Conservation (phyloP, 2,888 invertebrate genomes). For the Zelleria hepariella region DNA sequence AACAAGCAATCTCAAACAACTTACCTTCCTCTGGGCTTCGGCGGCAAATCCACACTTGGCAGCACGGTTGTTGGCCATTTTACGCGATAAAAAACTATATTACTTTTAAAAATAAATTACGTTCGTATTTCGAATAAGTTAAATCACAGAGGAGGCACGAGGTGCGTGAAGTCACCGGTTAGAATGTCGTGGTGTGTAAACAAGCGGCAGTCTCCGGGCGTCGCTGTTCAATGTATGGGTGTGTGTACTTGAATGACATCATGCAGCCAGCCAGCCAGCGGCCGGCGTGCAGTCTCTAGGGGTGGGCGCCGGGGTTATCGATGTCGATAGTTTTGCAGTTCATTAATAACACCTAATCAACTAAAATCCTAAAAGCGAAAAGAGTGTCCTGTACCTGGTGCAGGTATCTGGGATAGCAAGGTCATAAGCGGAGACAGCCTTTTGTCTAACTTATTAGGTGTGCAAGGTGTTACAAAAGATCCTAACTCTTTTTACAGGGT, state of each 20-base stretch:
- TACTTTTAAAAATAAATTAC: constrained; percentile 31
- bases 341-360: background rate
- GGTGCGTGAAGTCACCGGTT: constrained; percentile 54
- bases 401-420: too few species aligned
- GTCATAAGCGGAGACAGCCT: too few species aligned
- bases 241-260: constrained; percentile 68
- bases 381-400: too few species aligned
- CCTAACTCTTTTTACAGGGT: too few species aligned
- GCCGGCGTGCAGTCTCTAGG: constrained; percentile 17
- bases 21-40: constrained; percentile 95
- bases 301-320: background rate
- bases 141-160: constrained; percentile 58
- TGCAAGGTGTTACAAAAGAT: too few species aligned
- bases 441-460: too few species aligned
- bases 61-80: constrained; percentile 87
- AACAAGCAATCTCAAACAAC: constrained; percentile 21
- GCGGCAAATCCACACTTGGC: constrained; percentile 96
- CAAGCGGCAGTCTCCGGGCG: constrained; percentile 44
- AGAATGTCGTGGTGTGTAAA: constrained; percentile 43
- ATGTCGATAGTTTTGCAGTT: background rate
- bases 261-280: constrained; percentile 38
- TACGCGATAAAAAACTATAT: constrained; percentile 26
- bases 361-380: too few species aligned
- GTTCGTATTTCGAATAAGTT: constrained; percentile 35
- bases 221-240: constrained; percentile 49